Evolutionary conservation across 2,888 invertebrate species (phyloP).

Genomic region (Drosophila koepferae): DNA sequence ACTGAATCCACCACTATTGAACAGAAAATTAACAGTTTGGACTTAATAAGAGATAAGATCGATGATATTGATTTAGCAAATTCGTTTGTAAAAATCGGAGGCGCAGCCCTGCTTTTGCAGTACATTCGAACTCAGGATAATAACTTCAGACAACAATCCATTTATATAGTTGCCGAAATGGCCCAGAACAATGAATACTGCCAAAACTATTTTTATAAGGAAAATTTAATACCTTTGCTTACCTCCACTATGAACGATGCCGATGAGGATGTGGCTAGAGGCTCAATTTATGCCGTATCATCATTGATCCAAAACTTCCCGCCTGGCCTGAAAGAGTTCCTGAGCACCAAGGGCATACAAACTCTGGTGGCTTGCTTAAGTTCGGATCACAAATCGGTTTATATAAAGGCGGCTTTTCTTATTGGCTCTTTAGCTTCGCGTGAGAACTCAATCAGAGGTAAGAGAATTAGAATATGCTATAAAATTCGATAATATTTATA

Average conservation of each 20-base stretch:
- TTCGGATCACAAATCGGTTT: conserved; percentile 43
- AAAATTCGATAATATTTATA: not conserved
- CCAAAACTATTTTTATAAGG: conserved; percentile 89
- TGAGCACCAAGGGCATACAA: conserved; percentile 49
- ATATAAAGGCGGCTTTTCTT: conserved; percentile 69
- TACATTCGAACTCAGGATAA: conserved; percentile 83
- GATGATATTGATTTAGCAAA: conserved; percentile 68
- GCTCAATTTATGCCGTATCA: conserved; percentile 69
- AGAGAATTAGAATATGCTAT: not conserved
- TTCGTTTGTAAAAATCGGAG: conserved; percentile 64
- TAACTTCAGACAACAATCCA: conserved; percentile 88
- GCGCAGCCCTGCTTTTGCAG: conserved; percentile 40
- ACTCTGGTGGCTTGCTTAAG: conserved; percentile 49
- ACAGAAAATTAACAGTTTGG: conserved; percentile 50
- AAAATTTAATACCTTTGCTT: conserved; percentile 88
- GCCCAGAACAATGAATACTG: conserved; percentile 95
- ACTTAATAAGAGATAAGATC: conserved; percentile 59
- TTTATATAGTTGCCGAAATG: conserved; percentile 90
- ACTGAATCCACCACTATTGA: conserved; percentile 29
- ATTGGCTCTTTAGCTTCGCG: conserved; percentile 54
- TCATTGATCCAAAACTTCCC: conserved; percentile 63
- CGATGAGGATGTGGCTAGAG: conserved; percentile 46
- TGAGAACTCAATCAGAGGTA: conserved; percentile 52
- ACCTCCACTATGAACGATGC: conserved; percentile 52
- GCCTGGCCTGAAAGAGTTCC: conserved; percentile 59